Percentiles rank a stretch among this genome's conserved stretches.
Conservation (phyloP, 2,113 vertebrate species). For the Columba janthina region DNA sequence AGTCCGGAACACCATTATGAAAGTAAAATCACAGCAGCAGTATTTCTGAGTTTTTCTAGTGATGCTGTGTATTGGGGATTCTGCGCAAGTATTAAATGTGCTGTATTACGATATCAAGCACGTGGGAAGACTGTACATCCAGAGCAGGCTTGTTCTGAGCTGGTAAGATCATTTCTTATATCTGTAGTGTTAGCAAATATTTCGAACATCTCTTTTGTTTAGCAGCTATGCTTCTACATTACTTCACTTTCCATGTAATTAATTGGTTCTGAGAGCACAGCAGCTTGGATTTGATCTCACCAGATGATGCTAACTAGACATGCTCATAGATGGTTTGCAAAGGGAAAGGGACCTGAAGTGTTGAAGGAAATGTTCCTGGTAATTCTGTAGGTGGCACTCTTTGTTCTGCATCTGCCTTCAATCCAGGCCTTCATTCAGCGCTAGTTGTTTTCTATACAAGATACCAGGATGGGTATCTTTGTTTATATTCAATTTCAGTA, state of each 20-base stretch:
- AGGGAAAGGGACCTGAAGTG: background rate
- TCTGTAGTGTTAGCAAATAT: background rate
- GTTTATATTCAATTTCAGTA: background rate
- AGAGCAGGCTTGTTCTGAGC: background rate
- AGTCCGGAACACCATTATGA: background rate
- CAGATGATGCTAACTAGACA: background rate
- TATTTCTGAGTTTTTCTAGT: background rate
- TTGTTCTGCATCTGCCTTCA: slow-evolving; percentile 25
- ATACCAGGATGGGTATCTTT: background rate
- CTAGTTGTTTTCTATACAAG: background rate
- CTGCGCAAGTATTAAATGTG: background rate
- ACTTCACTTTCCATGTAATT: background rate
- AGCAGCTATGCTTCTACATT: background rate
- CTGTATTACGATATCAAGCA: background rate
- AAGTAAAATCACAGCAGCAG: background rate
- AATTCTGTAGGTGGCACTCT: slow-evolving; percentile 65
- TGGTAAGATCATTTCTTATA: background rate
- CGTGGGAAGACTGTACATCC: background rate
- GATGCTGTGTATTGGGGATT: background rate
- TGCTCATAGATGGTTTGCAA: background rate
- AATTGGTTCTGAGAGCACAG: background rate
- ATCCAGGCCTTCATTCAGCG: background rate
- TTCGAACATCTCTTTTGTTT: slow-evolving; percentile 1
- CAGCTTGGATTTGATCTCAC: background rate
- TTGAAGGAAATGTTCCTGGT: background rate